phyloP scores from a whole-genome alignment of 2,888 invertebrate genomes.

The Drepana falcataria region DNA sequence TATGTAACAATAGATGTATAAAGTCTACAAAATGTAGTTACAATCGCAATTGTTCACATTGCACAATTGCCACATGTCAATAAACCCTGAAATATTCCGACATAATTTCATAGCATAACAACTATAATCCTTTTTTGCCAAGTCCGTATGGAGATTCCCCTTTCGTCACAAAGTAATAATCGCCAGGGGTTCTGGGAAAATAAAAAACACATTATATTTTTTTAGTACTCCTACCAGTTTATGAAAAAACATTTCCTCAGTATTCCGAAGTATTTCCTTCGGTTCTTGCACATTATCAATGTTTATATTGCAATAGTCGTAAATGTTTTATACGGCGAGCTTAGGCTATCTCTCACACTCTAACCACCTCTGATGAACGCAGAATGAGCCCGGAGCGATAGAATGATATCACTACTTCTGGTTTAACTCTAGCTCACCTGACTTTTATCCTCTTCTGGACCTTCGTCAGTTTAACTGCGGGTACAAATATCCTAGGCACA shows the following conservation, averaged over 20 bases:
- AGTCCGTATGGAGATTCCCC: slow-evolving; percentile 50
- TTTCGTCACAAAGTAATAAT: slow-evolving; percentile 54
- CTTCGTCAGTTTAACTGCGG: too few relatives aligned
- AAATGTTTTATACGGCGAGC: background rate
- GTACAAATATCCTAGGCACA: too few relatives aligned
- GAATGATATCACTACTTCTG: too few relatives aligned
- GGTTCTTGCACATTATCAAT: background rate
- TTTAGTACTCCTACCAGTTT: background rate
- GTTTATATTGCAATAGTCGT: background rate
- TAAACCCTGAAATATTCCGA: slow-evolving; percentile 8
- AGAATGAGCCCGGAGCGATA: too few relatives aligned
- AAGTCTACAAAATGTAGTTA: background rate
- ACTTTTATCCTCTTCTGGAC: too few relatives aligned
- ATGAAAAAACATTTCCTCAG: background rate
- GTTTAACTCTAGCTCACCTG: too few relatives aligned
- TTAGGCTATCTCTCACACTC: background rate
- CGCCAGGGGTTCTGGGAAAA: slow-evolving; percentile 45
- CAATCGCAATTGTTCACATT: background rate
- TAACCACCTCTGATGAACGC: background rate
- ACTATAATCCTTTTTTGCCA: slow-evolving; percentile 45
- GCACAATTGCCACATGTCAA: slow-evolving; percentile 18
- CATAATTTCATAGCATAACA: background rate
- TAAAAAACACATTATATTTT: slow-evolving; percentile 9
- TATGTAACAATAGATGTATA: too few relatives aligned
- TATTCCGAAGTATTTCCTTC: slow-evolving; percentile 1